Percentiles rank a stretch among this genome's conserved stretches.
These are phyloP conservation scores for Coptodon bakossiorum DNA, from an alignment of 2,113 vertebrate genomes.

Conservation along the genomic window DNA sequence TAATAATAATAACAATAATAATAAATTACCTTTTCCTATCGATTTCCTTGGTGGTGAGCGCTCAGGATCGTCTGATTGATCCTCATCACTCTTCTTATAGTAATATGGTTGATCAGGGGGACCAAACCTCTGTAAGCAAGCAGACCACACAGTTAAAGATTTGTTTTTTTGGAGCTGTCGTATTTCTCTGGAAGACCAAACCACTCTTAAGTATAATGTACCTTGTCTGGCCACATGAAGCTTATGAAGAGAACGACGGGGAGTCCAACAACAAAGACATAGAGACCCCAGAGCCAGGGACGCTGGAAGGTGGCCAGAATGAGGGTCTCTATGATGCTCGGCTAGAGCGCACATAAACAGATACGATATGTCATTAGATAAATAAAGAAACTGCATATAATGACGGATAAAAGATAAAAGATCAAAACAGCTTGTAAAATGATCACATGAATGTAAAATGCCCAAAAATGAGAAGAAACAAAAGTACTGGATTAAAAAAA, in stretches of 20 bases:
- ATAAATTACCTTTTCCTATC: not conserved
- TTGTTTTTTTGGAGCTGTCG: slow-evolving; percentile 8
- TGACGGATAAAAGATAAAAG: not conserved
- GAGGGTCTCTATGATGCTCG: slow-evolving; percentile 58
- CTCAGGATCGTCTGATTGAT: slow-evolving; percentile 54
- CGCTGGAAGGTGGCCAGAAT: slow-evolving; percentile 54
- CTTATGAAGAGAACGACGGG: slow-evolving; percentile 74
- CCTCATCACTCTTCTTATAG: slow-evolving; percentile 74
- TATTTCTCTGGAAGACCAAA: slow-evolving; percentile 36
- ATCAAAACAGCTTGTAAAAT: not conserved
- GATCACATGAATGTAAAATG: not conserved
- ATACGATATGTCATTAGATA: not conserved
- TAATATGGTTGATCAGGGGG: slow-evolving; percentile 70
- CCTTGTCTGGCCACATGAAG: slow-evolving; percentile 77
- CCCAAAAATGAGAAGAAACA: not conserved
- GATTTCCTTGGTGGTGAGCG: not conserved
- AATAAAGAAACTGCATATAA: not conserved
- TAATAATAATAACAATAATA: not conserved
- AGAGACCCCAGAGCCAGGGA: slow-evolving; percentile 75
- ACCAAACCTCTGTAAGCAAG: slow-evolving; percentile 65
- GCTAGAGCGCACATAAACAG: slow-evolving; percentile 17
- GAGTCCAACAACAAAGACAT: slow-evolving; percentile 73
- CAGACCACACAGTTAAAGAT: slow-evolving; percentile 1
- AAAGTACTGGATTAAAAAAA: not conserved
- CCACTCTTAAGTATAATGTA: slow-evolving; percentile 7